A percentile compares a stretch with the other conserved stretches of the same genome.
Evolutionary conservation across 2,113 vertebrate species (phyloP).

Genomic region (Paradisaea rubra): DNA sequence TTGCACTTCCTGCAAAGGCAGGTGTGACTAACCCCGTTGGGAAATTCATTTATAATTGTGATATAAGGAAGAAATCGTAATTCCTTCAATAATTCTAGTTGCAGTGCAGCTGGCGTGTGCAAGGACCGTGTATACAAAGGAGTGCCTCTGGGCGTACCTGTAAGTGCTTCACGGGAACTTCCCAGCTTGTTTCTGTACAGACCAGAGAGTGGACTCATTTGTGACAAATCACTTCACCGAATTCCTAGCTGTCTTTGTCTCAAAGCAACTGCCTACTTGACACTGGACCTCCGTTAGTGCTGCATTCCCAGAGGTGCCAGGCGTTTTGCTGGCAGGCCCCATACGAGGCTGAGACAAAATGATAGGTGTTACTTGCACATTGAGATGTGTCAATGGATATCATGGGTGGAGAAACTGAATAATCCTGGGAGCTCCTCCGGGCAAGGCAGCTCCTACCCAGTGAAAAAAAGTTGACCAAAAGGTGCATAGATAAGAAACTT

Average conservation of each 20-base stretch:
- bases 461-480: background rate
- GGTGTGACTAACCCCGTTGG: background rate
- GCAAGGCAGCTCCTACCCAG: background rate
- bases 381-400: too few species aligned
- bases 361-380: too few species aligned
- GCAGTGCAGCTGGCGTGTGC: background rate
- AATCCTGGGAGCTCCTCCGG: accelerated
- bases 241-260: background rate
- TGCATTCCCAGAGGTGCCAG: background rate
- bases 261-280: background rate
- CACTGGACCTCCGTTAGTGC: background rate
- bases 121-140: background rate
- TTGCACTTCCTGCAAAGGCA: background rate
- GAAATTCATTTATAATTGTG: background rate
- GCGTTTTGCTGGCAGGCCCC: background rate
- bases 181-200: background rate
- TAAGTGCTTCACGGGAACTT: background rate
- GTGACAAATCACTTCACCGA: background rate
- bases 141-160: background rate
- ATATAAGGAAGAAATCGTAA: background rate
- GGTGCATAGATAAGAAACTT: background rate
- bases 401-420: background rate
- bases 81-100: background rate
- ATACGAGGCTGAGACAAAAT: accelerated
- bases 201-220: background rate